These are phyloP conservation scores for Alces alces DNA, from an alignment of 2,113 vertebrate genomes.

Conservation along the genomic window DNA sequence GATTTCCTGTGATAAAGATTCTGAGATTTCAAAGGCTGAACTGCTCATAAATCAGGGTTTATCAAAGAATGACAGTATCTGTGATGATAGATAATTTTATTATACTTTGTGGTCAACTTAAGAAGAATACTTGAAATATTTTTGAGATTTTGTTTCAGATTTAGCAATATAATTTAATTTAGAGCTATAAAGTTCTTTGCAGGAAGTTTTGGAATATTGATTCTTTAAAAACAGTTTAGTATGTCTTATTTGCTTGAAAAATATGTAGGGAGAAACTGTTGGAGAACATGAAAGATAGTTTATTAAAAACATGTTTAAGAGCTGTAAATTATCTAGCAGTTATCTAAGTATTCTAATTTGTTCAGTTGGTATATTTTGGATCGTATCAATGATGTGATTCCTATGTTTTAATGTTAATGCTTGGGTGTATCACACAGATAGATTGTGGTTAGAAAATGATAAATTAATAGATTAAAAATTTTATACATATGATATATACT, in stretches of 20 bases:
- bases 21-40: neutral
- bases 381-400: neutral
- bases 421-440: neutral
- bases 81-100: neutral
- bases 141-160: constrained; percentile 2
- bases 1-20: neutral
- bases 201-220: neutral
- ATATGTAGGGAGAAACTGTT: neutral
- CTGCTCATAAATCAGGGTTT: neutral
- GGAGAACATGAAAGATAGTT: neutral
- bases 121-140: neutral
- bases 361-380: neutral
- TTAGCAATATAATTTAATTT: neutral
- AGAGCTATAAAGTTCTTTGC: neutral
- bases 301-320: neutral
- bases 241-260: neutral
- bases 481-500: neutral
- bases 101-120: neutral
- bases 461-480: neutral
- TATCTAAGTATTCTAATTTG: constrained; percentile 5
- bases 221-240: neutral
- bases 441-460: neutral
- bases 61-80: neutral
- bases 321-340: neutral
- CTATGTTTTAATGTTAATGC: neutral